Evolutionary conservation across 1,140 invertebrate species (phyloP).

Genomic region (Drosophila lacteicornis): DNA sequence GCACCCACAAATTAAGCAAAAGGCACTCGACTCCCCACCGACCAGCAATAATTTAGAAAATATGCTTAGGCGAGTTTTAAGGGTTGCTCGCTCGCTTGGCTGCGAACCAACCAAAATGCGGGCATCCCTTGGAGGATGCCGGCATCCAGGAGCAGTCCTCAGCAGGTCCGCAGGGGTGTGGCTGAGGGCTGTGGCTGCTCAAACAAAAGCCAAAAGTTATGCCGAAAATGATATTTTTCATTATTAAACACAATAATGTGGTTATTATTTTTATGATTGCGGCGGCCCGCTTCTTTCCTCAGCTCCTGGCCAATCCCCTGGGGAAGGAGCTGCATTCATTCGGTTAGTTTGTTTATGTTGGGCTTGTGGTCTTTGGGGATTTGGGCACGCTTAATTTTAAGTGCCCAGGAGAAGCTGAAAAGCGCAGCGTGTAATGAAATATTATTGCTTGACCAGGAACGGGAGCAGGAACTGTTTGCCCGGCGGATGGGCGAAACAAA

Average conservation of each 20-base stretch:
- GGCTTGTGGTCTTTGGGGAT: slow-evolving; percentile 83
- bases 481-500: slow-evolving; percentile 61
- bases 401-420: slow-evolving; percentile 58
- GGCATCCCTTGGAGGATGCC: slow-evolving; percentile 43
- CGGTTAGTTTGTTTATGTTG: slow-evolving; percentile 83
- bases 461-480: slow-evolving; percentile 32
- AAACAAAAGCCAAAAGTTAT: slow-evolving; percentile 82
- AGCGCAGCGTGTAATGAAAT: slow-evolving; percentile 71
- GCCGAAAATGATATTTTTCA: slow-evolving; percentile 84
- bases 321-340: slow-evolving; percentile 75
- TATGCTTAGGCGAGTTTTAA: slow-evolving; percentile 74
- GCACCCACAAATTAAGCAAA: slow-evolving; percentile 78
- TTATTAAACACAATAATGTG: slow-evolving; percentile 84
- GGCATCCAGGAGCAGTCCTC: slow-evolving; percentile 12
- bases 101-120: slow-evolving; percentile 71
- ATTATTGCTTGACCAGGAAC: slow-evolving; percentile 69
- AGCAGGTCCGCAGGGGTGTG: slow-evolving; percentile 11
- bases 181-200: slow-evolving; percentile 43
- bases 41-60: slow-evolving; percentile 81
- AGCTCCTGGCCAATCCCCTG: slow-evolving; percentile 47
- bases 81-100: slow-evolving; percentile 58
- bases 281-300: slow-evolving; percentile 48
- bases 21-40: slow-evolving; percentile 60
- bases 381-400: slow-evolving; percentile 84
- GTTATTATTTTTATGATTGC: slow-evolving; percentile 84